Conservation (phyloP, 2,113 vertebrate genomes). For the Sigmodon hispidus region DNA sequence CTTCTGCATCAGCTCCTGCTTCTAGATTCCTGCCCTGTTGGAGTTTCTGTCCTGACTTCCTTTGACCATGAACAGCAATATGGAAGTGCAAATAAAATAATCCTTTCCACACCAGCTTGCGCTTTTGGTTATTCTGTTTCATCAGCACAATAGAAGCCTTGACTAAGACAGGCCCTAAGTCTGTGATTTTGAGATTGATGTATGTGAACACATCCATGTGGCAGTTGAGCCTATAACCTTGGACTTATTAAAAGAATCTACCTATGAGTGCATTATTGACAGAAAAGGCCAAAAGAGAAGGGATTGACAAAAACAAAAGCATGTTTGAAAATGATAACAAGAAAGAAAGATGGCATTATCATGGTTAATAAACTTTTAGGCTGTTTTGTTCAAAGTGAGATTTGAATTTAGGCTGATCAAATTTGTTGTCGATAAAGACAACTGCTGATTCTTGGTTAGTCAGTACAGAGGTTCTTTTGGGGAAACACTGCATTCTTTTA, state of each 20-base stretch:
- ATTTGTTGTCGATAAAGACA: background rate
- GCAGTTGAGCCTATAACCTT: background rate
- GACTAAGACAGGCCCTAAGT: background rate
- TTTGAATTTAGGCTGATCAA: constrained; percentile 10
- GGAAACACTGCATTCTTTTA: background rate
- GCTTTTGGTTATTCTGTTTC: background rate
- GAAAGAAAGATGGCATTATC: background rate
- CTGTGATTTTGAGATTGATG: background rate
- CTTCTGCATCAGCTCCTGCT: background rate
- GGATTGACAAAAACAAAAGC: background rate
- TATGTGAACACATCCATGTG: background rate
- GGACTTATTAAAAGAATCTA: background rate
- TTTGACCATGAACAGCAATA: background rate
- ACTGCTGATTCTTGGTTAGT: background rate
- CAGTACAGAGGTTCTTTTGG: background rate
- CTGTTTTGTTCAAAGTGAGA: constrained; percentile 5
- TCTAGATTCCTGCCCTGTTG: background rate
- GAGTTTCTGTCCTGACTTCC: background rate
- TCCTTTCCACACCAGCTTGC: background rate
- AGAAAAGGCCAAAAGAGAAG: background rate
- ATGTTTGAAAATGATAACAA: background rate
- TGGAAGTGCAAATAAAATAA: background rate
- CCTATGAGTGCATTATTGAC: background rate
- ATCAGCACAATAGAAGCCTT: background rate
- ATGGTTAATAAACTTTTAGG: constrained; percentile 27